Evolutionary conservation across 2,113 vertebrate species (phyloP).

Genomic region (Psilopogon haemacephalus): DNA sequence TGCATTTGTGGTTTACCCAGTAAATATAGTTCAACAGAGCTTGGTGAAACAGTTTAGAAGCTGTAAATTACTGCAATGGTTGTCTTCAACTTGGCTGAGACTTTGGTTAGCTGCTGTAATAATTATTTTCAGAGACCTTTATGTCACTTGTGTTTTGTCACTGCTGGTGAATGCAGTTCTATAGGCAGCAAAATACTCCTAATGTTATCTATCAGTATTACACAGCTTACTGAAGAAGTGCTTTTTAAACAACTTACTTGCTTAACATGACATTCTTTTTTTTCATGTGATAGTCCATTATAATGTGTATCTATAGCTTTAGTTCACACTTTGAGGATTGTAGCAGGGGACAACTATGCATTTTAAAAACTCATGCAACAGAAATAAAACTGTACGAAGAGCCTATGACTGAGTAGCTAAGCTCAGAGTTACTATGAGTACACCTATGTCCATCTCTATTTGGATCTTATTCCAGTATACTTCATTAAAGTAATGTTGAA

Average conservation of each 20-base stretch:
- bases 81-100: neutral
- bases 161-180: neutral
- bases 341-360: neutral
- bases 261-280: neutral
- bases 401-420: neutral
- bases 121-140: constrained; percentile 1
- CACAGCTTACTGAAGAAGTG: neutral
- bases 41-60: neutral
- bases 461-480: neutral
- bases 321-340: neutral
- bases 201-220: neutral
- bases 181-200: neutral
- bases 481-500: neutral
- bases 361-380: neutral
- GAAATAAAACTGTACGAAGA: neutral
- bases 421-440: neutral
- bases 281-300: neutral
- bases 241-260: neutral
- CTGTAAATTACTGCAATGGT: neutral
- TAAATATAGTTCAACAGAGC: neutral
- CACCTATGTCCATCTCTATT: neutral
- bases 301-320: neutral
- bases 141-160: neutral
- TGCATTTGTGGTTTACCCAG: neutral
- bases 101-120: neutral